phyloP scores from a whole-genome alignment of 2,888 invertebrate species.

The Helicoverpa assulta region DNA sequence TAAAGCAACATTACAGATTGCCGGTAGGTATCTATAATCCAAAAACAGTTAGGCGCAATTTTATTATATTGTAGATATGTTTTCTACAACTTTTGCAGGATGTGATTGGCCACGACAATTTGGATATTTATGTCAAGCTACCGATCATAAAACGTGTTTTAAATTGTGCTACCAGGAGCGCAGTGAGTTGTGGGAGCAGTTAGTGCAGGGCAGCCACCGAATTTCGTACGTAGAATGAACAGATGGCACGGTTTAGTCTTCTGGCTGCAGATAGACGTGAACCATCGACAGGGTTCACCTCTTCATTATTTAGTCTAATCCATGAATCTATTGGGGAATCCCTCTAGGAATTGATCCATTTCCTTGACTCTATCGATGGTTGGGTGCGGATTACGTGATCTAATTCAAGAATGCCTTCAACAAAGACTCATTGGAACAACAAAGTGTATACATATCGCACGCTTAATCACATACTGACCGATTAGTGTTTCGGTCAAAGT shows the following conservation, averaged over 20 bases:
- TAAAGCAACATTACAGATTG: constrained; percentile 15
- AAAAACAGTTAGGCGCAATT: constrained; percentile 25
- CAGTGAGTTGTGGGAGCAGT: constrained; percentile 45
- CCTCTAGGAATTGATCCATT: constrained; percentile 28
- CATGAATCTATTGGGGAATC: constrained; percentile 52
- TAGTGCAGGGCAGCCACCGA: constrained; percentile 27
- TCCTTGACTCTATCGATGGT: constrained; percentile 9
- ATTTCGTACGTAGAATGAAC: constrained; percentile 49
- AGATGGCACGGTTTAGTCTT: constrained; percentile 44
- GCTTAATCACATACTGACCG: no score
- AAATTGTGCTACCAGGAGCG: constrained; percentile 27
- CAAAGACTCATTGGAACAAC: neutral
- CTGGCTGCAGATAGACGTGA: constrained; percentile 45
- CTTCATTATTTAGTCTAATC: constrained; percentile 57
- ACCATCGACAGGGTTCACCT: constrained; percentile 46
- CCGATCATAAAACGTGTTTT: constrained; percentile 25
- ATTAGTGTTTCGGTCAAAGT: no score
- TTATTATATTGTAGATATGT: constrained; percentile 8
- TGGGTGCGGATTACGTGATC: neutral
- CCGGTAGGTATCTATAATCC: neutral
- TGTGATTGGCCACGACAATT: constrained; percentile 13
- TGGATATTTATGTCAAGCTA: constrained; percentile 24
- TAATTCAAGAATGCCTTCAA: neutral
- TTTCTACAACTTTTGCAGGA: constrained; percentile 30
- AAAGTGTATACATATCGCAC: no score